phyloP scores from a whole-genome alignment of 2,888 invertebrate genomes.

The Leptinotarsa rubiginosa region DNA sequence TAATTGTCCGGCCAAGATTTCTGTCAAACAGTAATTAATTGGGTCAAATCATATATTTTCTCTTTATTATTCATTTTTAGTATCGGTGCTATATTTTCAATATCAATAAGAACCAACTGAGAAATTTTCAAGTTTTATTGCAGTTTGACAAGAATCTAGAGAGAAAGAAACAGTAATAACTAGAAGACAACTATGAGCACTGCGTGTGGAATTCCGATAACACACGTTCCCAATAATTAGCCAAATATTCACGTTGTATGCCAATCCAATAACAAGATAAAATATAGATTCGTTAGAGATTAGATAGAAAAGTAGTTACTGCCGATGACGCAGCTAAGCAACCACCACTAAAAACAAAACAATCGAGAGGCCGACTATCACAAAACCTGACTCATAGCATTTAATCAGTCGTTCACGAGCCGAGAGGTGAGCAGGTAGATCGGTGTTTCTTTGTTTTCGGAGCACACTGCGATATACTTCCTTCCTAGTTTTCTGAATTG shows the following conservation, averaged over 20 bases:
- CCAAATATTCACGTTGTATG: not conserved
- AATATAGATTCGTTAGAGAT: constrained; percentile 14
- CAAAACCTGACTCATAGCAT: constrained; percentile 51
- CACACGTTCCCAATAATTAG: not conserved
- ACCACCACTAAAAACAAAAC: constrained; percentile 51
- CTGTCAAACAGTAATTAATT: no score
- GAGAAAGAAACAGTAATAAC: not conserved
- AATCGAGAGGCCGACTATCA: constrained; percentile 42
- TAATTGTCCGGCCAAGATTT: no score
- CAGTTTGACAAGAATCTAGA: no score
- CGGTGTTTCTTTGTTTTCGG: constrained; percentile 25
- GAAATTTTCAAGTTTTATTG: no score
- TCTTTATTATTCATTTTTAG: no score
- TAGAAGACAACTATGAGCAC: not conserved
- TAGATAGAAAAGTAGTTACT: constrained; percentile 5
- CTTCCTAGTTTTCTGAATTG: constrained; percentile 18
- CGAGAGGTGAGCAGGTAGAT: constrained; percentile 36
- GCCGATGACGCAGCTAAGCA: constrained; percentile 44
- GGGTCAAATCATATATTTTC: no score
- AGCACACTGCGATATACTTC: constrained; percentile 23
- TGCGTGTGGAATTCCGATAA: not conserved
- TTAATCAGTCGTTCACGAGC: constrained; percentile 50
- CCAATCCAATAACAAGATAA: constrained; percentile 4
- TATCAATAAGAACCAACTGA: no score
- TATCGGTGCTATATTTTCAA: no score